A percentile compares a stretch with the other conserved stretches of the same genome.
These are phyloP conservation scores for Spilarctia lutea DNA, from an alignment of 2,888 invertebrate species.

Conservation along the genomic window DNA sequence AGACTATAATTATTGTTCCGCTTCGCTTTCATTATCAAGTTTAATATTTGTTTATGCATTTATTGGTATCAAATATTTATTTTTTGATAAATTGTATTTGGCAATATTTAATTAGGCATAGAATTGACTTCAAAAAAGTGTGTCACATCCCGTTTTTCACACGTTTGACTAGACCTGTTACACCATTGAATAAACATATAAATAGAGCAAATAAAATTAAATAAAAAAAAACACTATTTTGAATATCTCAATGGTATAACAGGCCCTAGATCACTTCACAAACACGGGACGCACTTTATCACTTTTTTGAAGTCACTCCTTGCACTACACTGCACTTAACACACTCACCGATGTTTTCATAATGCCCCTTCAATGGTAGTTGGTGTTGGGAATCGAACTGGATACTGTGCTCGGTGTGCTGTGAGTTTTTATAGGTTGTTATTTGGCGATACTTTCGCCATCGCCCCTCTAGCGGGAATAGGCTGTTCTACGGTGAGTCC, in stretches of 20 bases:
- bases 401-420: conserved; percentile 74
- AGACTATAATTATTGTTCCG: conserved; percentile 22
- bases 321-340: conserved; percentile 70
- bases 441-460: conserved; percentile 84
- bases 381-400: conserved; percentile 83
- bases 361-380: conserved; percentile 82
- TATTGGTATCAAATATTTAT: not conserved
- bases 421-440: conserved; percentile 85
- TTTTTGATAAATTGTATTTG: not conserved
- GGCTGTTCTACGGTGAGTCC: conserved; percentile 67
- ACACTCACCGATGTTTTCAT: conserved; percentile 84
- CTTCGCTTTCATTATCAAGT: conserved; percentile 19
- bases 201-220: conserved; percentile 27
- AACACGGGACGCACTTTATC: conserved; percentile 65
- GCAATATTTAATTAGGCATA: conserved; percentile 37
- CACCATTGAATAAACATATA: conserved; percentile 43
- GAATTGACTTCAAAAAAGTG: conserved; percentile 82
- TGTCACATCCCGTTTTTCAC: conserved; percentile 57
- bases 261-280: conserved; percentile 56
- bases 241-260: conserved; percentile 44
- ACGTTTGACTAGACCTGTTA: conserved; percentile 44
- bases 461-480: conserved; percentile 78
- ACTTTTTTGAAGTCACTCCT: conserved; percentile 82
- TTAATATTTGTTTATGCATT: not conserved
- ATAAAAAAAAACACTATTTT: conserved; percentile 18